Base-by-base conservation (phyloP, 2,797 vertebrate genomes). In the Artibeus jamaicensis region DNA sequence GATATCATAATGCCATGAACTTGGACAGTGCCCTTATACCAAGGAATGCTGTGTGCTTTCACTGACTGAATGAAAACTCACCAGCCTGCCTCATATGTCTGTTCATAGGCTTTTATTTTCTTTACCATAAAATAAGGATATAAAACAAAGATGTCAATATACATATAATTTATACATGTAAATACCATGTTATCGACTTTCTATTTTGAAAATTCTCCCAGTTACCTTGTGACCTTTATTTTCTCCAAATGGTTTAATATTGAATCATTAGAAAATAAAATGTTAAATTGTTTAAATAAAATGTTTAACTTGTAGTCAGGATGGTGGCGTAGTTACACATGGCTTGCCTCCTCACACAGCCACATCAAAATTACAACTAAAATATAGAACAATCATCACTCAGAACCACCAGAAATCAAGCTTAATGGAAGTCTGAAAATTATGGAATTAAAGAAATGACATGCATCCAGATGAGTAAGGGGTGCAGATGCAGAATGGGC, bases 11-110 rank as follows among this genome's bases (percentile, higher is more conserved):
- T 76, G 34, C 67, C 29, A n/a, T 68, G 85, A 92, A 89, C 76
- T 86, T 83, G 68, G 32, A 59, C 70, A 71, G 42, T 42, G 44
- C 34, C 48, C 16, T 83, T 46, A 29, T 53, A n/a, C 50, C 26
- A 67, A 92, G 68, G 89, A 97, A 96, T 86, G 57, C 34, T 53
- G 18, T 85, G 19, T 84, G 67, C 62, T 93, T 86, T 78, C 29
- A 34, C 24, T 34, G 65, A 73, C n/a, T 18, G 34, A 50, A 46
- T 85, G 34, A 34, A 89, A 79, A 39, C 19, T 77, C n/a, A 71
- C 34, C 42, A 73, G 71, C 29, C 6, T 84, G 55, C 39, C 42
- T 88, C 44, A 15, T 19, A 71, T 44, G 55, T 71, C 65, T 86
- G 15, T 18, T 29, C 42, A n/a, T n/a, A 78, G 55, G 32, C 6